phyloP scores from a whole-genome alignment of 2,888 invertebrate species.

The Ellobium chinense region DNA sequence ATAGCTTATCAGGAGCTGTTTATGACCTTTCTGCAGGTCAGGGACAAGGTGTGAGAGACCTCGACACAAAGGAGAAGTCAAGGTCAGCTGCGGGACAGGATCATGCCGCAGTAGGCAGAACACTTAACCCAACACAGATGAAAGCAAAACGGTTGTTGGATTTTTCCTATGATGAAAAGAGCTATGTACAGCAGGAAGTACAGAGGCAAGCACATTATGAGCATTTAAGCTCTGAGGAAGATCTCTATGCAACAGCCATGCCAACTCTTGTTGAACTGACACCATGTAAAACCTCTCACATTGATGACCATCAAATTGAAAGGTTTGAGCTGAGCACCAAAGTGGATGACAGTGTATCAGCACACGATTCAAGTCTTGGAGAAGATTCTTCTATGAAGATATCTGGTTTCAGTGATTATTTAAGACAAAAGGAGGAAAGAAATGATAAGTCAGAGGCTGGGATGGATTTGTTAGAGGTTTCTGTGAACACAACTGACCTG shows the following conservation, averaged over 20 bases:
- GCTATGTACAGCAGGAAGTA: not conserved
- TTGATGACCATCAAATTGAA: not conserved
- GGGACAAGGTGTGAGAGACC: not conserved
- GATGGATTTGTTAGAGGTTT: not conserved
- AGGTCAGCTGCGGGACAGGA: not conserved
- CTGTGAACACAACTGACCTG: not conserved
- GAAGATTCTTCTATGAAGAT: constrained; percentile 1
- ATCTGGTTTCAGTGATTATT: constrained; percentile 36
- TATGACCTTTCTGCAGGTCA: constrained; percentile 9
- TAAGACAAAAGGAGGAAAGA: not conserved
- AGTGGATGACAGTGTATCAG: not conserved
- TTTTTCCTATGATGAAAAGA: not conserved
- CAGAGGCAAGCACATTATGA: not conserved
- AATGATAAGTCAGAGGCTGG: not conserved
- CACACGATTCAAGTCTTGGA: not conserved
- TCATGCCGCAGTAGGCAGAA: no score
- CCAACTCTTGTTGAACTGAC: constrained; percentile 25
- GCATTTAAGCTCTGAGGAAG: not conserved
- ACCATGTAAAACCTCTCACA: not conserved
- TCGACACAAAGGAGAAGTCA: not conserved
- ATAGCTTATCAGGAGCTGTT: not conserved
- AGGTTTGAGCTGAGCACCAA: not conserved
- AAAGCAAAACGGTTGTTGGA: constrained; percentile 24
- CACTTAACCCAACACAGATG: not conserved
- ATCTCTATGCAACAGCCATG: constrained; percentile 19